These are phyloP conservation scores for Heliconius congener DNA, from an alignment of 1,140 invertebrate species.

Conservation along the genomic window DNA sequence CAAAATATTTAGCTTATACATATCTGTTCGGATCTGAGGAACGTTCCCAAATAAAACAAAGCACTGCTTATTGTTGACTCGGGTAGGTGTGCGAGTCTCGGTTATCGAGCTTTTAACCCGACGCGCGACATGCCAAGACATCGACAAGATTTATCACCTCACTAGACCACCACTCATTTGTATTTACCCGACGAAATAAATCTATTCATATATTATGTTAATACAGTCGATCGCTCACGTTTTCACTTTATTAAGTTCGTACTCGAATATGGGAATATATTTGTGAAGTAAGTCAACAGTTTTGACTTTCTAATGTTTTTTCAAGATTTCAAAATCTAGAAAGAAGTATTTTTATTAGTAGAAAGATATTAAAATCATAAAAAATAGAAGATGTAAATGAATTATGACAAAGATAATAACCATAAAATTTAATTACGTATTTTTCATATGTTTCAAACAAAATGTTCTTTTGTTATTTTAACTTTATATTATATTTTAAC, in stretches of 20 bases:
- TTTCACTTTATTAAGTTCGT: constrained; percentile 5
- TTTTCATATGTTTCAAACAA: no score
- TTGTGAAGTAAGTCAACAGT: neutral
- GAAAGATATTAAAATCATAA: neutral
- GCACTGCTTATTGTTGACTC: constrained; percentile 76
- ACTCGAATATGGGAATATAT: neutral
- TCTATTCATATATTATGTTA: constrained; percentile 28
- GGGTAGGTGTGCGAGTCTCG: constrained; percentile 75
- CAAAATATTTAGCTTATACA: constrained; percentile 76
- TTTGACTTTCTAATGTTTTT: constrained; percentile 8
- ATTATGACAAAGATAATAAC: no score
- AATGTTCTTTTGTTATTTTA: no score
- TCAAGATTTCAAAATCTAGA: no score
- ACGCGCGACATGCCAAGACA: constrained; percentile 76
- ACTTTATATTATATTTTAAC: no score
- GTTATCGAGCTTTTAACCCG: constrained; percentile 81
- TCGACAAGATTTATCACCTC: constrained; percentile 78
- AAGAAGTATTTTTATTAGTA: no score
- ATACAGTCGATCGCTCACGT: neutral
- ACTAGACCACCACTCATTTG: constrained; percentile 78
- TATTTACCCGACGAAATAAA: constrained; percentile 73
- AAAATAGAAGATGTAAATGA: neutral
- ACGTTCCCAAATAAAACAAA: constrained; percentile 75
- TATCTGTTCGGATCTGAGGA: constrained; percentile 64
- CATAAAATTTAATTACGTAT: no score